phyloP scores from a whole-genome alignment of 2,113 vertebrate genomes.

The Pomatostomus ruficeps region DNA sequence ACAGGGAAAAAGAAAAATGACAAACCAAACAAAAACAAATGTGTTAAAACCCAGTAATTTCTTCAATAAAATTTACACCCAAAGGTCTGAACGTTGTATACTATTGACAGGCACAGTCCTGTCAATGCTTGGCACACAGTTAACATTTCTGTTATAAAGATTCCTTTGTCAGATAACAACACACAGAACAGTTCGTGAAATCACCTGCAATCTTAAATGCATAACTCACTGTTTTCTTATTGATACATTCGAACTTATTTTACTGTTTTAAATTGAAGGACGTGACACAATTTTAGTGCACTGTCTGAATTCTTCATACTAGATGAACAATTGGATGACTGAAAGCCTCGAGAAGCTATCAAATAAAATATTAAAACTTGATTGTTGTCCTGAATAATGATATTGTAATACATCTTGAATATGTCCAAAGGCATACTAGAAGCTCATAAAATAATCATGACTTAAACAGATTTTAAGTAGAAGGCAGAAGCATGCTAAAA shows the following conservation, averaged over 20 bases:
- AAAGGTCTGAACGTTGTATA: background rate
- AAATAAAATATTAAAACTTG: background rate
- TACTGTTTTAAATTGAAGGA: background rate
- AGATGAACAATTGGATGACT: background rate
- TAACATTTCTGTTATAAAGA: background rate
- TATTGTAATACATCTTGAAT: background rate
- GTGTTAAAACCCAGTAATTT: background rate
- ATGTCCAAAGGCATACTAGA: background rate
- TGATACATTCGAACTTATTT: background rate
- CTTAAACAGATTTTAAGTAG: background rate
- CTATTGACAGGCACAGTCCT: background rate
- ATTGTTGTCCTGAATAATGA: background rate
- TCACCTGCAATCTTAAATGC: background rate
- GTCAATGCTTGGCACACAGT: background rate
- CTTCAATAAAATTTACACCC: background rate
- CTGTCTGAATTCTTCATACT: background rate
- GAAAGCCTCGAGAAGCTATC: background rate
- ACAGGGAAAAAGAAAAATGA: background rate
- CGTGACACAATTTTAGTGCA: background rate
- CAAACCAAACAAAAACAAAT: background rate
- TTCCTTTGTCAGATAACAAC: background rate
- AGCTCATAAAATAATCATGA: background rate
- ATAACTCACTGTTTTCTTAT: background rate
- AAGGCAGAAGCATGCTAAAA: background rate
- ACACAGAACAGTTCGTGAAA: background rate